Base-by-base conservation (phyloP, 2,888 invertebrate genomes). In the Bellardia pandia region DNA sequence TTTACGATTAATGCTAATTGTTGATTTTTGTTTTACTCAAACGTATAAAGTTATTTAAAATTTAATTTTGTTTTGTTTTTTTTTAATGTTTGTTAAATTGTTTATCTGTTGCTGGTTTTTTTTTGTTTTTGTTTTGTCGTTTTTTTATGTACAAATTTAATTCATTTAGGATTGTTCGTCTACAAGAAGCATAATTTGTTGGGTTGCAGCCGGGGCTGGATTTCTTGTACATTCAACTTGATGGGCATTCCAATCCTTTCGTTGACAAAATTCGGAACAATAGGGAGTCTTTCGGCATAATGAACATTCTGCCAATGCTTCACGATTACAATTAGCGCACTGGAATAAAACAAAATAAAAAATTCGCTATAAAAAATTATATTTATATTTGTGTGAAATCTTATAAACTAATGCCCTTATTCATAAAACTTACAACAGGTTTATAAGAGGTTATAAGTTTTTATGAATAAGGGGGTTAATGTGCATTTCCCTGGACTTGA, bases 311-410 rank as follows among this genome's bases (percentile, higher is more conserved):
- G 97, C 97, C 72, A 96, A 95, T 11, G 98, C 98, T 92, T 97
- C 97, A 86, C 98, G 95, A 93, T 98, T 97, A 92, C 98, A 98
- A 93, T 98, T 98, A 74, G 97, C 97, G 94, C 98, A 98, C 97
- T 98, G 91, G 16, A 60, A 56, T 16, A 91, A 74, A n/a, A 51
- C 13, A 45, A 9, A 53, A 48, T 6, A 53, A 48, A 2, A 69
- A 33, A 37, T 62, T 62, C n/a, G 13, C 2, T 2, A 14, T 30
- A 3, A 45, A 11, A 45, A 45, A 9, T 45, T 45, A 9, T 9
- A 11, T 2, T 42, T 42, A 42, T 42, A 4, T 33, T 33, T 33
- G 33, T 33, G 33, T 33, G 5, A 33, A 33, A 33, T 4, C 3
- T 33, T 33, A 37, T 37, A 4, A 6, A 37, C 23, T 23, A 1